Conservation (phyloP, 1,140 invertebrate genomes). For the Hyphantria cunea region DNA sequence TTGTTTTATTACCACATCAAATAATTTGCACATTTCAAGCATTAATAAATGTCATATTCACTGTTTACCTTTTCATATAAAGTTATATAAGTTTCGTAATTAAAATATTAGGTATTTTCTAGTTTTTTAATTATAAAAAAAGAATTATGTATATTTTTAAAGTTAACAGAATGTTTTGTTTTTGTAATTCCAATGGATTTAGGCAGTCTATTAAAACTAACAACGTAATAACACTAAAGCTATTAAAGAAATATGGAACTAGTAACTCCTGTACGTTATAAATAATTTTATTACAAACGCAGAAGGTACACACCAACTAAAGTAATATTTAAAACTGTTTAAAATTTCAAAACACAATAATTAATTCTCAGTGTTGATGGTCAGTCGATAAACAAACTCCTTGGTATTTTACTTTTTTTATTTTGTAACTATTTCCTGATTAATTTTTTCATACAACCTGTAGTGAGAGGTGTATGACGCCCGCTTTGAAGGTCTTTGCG, state of each 20-base stretch:
- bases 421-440: background rate
- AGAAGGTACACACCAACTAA: background rate
- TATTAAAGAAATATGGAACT: too few species aligned
- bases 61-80: background rate
- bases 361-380: background rate
- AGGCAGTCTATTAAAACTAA: too few species aligned
- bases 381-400: too few species aligned
- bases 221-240: too few species aligned
- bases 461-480: slow-evolving; percentile 39
- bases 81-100: background rate
- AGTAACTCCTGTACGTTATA: too few species aligned
- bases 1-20: slow-evolving; percentile 1
- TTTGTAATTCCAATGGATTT: too few species aligned
- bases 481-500: slow-evolving; percentile 39
- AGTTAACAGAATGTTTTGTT: too few species aligned
- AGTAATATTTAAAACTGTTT: background rate
- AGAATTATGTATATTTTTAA: too few species aligned
- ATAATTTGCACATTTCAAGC: background rate
- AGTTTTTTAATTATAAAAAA: too few species aligned
- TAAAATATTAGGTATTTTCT: too few species aligned
- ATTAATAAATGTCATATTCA: background rate
- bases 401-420: too few species aligned
- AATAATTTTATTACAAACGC: too few species aligned
- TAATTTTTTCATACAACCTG: slow-evolving; percentile 27
- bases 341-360: background rate